Evolutionary conservation across 2,888 invertebrate genomes (phyloP).

Genomic region (Neria commutata): DNA sequence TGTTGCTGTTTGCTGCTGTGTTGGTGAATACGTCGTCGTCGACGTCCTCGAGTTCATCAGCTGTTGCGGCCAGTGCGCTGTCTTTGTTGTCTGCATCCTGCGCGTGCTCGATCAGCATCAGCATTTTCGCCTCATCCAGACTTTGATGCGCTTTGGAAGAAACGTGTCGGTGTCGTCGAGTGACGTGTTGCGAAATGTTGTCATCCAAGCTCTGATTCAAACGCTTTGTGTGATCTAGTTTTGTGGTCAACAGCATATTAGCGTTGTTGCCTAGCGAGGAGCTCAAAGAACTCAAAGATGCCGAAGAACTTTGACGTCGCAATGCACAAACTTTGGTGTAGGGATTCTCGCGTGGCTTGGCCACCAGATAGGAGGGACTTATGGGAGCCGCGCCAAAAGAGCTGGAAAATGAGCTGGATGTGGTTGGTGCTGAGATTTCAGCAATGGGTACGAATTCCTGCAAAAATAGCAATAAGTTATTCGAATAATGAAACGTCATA

Average conservation of each 20-base stretch:
- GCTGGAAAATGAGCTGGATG: slow-evolving; percentile 47
- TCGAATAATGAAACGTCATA: too few relatives aligned
- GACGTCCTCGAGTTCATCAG: slow-evolving; percentile 34
- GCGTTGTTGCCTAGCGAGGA: slow-evolving; percentile 45
- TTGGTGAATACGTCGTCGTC: slow-evolving; percentile 51
- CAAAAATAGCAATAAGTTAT: too few relatives aligned
- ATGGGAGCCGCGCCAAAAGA: slow-evolving; percentile 68
- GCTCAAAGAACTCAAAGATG: slow-evolving; percentile 68
- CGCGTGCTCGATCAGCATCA: slow-evolving; percentile 48
- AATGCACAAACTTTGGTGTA: slow-evolving; percentile 91
- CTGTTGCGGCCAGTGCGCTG: slow-evolving; percentile 28
- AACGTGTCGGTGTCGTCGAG: slow-evolving; percentile 52
- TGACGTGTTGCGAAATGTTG: slow-evolving; percentile 61
- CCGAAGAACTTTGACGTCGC: slow-evolving; percentile 81
- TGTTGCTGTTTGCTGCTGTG: slow-evolving; percentile 13
- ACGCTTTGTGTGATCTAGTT: slow-evolving; percentile 67
- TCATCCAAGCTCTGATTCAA: slow-evolving; percentile 81
- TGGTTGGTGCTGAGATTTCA: slow-evolving; percentile 41
- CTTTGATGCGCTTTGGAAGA: slow-evolving; percentile 72
- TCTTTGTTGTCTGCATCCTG: slow-evolving; percentile 3
- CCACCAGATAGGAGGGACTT: slow-evolving; percentile 69
- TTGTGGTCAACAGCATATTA: slow-evolving; percentile 46
- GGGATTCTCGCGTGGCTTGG: slow-evolving; percentile 81
- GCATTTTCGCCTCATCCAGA: slow-evolving; percentile 68
- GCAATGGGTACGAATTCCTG: slow-evolving; percentile 53